Evolutionary conservation across 2,888 invertebrate genomes (phyloP).

Genomic region (Acleris holmiana): DNA sequence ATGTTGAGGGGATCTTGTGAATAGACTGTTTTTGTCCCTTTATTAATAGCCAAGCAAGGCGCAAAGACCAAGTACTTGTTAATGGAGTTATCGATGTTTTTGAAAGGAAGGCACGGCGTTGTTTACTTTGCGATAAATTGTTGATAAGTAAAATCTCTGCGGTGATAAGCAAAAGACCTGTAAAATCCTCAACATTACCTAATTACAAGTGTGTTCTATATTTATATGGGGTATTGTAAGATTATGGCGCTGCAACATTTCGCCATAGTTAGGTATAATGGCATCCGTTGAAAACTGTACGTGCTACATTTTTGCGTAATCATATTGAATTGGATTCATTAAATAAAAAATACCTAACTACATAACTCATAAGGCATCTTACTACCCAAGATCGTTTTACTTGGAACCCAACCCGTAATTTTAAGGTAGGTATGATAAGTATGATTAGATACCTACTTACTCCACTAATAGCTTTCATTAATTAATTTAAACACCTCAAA

Average conservation of each 20-base stretch:
- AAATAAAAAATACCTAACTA: too few relatives aligned
- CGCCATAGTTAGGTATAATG: too few relatives aligned
- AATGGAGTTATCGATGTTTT: slow-evolving; percentile 27
- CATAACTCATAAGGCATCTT: too few relatives aligned
- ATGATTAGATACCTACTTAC: too few relatives aligned
- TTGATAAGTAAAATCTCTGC: slow-evolving; percentile 4
- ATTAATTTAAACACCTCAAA: slow-evolving; percentile 5
- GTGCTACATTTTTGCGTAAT: too few relatives aligned
- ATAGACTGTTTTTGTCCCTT: slow-evolving; percentile 23
- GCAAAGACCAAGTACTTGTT: slow-evolving; percentile 27
- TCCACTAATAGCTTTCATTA: slow-evolving; percentile 2
- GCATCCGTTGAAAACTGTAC: too few relatives aligned
- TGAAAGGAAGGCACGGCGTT: slow-evolving; percentile 12
- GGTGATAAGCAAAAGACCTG: background rate
- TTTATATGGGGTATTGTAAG: too few relatives aligned
- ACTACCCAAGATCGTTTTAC: too few relatives aligned
- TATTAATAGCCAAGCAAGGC: slow-evolving; percentile 20
- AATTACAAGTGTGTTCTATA: too few relatives aligned
- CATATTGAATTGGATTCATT: too few relatives aligned
- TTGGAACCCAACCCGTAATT: too few relatives aligned
- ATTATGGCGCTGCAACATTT: too few relatives aligned
- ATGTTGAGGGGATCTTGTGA: slow-evolving; percentile 25
- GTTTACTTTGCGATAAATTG: slow-evolving; percentile 18
- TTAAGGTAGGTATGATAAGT: background rate
- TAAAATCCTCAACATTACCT: background rate